Evolutionary conservation across 2,888 invertebrate genomes (phyloP).

Genomic region (Chymomyza caudatula): DNA sequence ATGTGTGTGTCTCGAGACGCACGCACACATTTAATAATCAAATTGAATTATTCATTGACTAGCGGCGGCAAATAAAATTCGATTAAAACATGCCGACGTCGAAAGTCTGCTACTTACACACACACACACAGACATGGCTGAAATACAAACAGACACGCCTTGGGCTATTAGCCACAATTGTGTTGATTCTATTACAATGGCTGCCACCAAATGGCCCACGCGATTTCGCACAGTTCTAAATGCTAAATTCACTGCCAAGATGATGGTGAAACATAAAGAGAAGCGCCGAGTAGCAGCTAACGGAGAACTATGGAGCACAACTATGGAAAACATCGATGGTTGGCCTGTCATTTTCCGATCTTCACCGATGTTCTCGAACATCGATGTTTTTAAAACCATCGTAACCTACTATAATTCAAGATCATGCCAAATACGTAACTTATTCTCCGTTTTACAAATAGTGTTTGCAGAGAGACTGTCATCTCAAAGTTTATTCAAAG

Average conservation of each 20-base stretch:
- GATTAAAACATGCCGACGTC: slow-evolving; percentile 59
- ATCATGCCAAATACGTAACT: too few relatives aligned
- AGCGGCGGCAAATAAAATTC: slow-evolving; percentile 72
- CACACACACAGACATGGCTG: background rate
- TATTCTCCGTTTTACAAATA: too few relatives aligned
- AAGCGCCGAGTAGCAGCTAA: background rate
- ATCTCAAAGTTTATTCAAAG: too few relatives aligned
- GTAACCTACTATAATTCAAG: too few relatives aligned
- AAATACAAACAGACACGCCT: slow-evolving; percentile 44
- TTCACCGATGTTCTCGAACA: too few relatives aligned
- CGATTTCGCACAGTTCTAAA: background rate
- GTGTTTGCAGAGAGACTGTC: too few relatives aligned
- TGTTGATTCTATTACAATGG: slow-evolving; percentile 63
- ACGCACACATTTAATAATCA: slow-evolving; percentile 62
- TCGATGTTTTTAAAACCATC: too few relatives aligned
- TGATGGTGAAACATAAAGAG: background rate
- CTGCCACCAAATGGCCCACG: slow-evolving; percentile 36
- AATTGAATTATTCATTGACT: slow-evolving; percentile 71
- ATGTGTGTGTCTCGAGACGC: slow-evolving; percentile 1
- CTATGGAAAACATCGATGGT: too few relatives aligned
- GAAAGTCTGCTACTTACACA: background rate
- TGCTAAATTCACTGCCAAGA: background rate
- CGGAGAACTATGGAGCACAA: too few relatives aligned
- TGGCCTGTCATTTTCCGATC: too few relatives aligned
- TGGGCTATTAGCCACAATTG: slow-evolving; percentile 70